Evolutionary conservation across 2,888 invertebrate species (phyloP).

Genomic region (Sylvicola cinctus): DNA sequence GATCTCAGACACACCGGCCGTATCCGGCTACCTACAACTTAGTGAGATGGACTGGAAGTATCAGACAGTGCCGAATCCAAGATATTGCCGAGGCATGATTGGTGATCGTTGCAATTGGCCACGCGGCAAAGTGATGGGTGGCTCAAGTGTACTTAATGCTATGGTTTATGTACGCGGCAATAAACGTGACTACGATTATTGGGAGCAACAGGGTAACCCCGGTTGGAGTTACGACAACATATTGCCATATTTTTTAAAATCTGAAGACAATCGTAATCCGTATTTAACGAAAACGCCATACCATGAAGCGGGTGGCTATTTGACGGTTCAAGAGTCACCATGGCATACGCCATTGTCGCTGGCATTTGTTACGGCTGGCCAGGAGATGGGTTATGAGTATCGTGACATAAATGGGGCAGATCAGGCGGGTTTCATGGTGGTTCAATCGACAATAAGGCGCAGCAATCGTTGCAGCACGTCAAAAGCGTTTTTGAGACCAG

Average conservation of each 20-base stretch:
- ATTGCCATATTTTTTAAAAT: constrained; percentile 66
- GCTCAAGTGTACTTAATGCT: constrained; percentile 70
- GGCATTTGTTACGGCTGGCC: constrained; percentile 64
- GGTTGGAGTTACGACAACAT: constrained; percentile 76
- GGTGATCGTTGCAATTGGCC: constrained; percentile 82
- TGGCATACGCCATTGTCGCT: constrained; percentile 65
- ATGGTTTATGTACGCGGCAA: constrained; percentile 87
- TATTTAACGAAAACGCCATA: constrained; percentile 54
- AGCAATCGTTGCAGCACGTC: constrained; percentile 74
- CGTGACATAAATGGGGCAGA: constrained; percentile 64
- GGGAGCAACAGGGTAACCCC: constrained; percentile 62
- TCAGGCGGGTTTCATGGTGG: constrained; percentile 72
- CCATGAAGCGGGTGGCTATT: constrained; percentile 56
- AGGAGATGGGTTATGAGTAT: constrained; percentile 61
- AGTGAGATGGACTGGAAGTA: constrained; percentile 85
- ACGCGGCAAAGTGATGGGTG: constrained; percentile 77
- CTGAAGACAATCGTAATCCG: constrained; percentile 73
- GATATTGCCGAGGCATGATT: constrained; percentile 74
- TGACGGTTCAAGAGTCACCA: constrained; percentile 67
- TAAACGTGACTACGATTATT: constrained; percentile 65
- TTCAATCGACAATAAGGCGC: constrained; percentile 65
- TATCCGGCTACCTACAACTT: constrained; percentile 67
- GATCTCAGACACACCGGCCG: constrained; percentile 67
- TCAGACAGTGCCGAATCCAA: constrained; percentile 61
- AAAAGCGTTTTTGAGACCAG: constrained; percentile 69